Conservation (phyloP, 2,797 vertebrate species). For the Tauraco hartlaubi region DNA sequence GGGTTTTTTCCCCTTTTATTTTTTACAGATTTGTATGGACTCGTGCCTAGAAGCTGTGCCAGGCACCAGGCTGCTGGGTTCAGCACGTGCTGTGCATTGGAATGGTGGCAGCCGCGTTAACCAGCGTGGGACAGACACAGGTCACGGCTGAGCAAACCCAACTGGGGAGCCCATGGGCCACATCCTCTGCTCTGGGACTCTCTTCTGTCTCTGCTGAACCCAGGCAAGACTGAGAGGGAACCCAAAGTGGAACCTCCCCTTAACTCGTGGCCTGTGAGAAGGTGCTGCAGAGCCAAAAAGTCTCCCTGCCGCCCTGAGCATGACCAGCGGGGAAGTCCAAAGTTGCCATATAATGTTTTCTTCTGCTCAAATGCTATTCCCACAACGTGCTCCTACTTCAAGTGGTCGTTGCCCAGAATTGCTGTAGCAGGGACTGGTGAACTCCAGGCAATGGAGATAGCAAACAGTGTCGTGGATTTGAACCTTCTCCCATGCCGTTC, state of each 20-base stretch:
- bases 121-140: neutral
- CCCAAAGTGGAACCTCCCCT: neutral
- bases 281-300: neutral
- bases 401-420: accelerated
- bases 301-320: neutral
- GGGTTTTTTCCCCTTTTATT: neutral
- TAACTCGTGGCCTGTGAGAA: neutral
- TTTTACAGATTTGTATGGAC: neutral
- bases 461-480: neutral
- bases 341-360: neutral
- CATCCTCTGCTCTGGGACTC: neutral
- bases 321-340: neutral
- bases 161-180: neutral
- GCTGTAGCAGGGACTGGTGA: neutral
- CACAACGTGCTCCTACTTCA: neutral
- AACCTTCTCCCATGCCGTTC: neutral
- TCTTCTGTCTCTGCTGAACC: neutral
- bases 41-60: neutral
- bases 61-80: accelerated
- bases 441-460: neutral
- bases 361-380: neutral
- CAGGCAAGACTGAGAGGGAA: accelerated
- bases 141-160: neutral
- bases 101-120: neutral
- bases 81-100: accelerated